These are phyloP conservation scores for Fundulus diaphanus DNA, from an alignment of 2,797 vertebrate genomes.

Conservation along the genomic window DNA sequence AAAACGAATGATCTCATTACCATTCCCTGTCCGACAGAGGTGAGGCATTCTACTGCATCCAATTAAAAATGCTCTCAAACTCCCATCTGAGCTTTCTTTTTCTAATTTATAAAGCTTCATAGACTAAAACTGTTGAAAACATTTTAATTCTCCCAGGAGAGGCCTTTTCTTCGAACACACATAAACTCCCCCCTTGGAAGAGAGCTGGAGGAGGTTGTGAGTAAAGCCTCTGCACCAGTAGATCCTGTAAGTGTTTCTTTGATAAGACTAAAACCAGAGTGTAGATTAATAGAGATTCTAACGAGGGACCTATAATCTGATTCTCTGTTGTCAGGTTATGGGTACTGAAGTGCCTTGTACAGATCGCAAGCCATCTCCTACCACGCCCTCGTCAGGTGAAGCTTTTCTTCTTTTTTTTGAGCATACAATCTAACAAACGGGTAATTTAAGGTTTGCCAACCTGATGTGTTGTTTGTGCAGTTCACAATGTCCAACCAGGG, in stretches of 20 bases:
- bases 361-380: conserved; percentile 70
- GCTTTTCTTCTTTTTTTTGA: rapidly evolving
- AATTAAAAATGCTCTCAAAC: neutral
- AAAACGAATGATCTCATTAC: conserved; percentile 20
- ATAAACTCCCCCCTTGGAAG: conserved; percentile 54
- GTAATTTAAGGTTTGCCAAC: neutral
- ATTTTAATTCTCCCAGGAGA: conserved; percentile 53
- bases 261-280: neutral
- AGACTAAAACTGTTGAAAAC: neutral
- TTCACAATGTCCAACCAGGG: conserved; percentile 88
- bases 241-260: conserved; percentile 58
- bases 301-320: neutral
- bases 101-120: too few species aligned
- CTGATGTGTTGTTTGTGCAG: conserved; percentile 68
- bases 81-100: neutral
- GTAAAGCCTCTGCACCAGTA: conserved; percentile 1
- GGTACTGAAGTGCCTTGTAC: conserved; percentile 74
- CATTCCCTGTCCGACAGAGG: conserved; percentile 72
- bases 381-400: conserved; percentile 74
- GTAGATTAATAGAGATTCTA: neutral
- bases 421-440: neutral
- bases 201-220: neutral
- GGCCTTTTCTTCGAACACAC: conserved; percentile 76
- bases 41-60: conserved; percentile 35
- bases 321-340: conserved; percentile 60